These are phyloP conservation scores for Nomada flava DNA, from an alignment of 2,888 invertebrate species.

Conservation along the genomic window DNA sequence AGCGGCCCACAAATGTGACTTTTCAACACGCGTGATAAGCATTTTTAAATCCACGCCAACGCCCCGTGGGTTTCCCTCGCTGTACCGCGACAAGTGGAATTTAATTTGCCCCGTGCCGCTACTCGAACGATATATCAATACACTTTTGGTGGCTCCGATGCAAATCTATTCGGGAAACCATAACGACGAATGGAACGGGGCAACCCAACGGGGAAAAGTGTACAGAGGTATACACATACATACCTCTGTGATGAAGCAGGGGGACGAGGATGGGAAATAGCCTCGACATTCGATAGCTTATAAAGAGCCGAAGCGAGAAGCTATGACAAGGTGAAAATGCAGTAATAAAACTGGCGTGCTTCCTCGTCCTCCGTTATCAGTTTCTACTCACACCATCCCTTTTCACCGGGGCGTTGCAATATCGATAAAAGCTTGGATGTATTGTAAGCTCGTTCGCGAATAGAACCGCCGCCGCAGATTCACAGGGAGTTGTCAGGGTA, in stretches of 20 bases:
- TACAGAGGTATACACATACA: not conserved
- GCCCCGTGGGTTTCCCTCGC: slow-evolving; percentile 25
- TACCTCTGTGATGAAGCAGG: not conserved
- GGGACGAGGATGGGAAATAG: slow-evolving; percentile 33
- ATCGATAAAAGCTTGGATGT: slow-evolving; percentile 83
- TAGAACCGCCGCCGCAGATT: slow-evolving; percentile 72
- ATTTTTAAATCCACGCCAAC: slow-evolving; percentile 28
- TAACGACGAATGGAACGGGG: slow-evolving; percentile 19
- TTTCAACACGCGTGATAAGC: slow-evolving; percentile 17
- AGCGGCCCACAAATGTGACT: not conserved
- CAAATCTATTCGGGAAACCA: slow-evolving; percentile 54
- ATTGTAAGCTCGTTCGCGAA: slow-evolving; percentile 80
- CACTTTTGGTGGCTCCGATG: slow-evolving; percentile 34
- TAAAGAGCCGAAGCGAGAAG: slow-evolving; percentile 80
- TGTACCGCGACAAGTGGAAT: slow-evolving; percentile 43
- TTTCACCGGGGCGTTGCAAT: slow-evolving; percentile 69
- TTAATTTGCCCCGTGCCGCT: slow-evolving; percentile 55
- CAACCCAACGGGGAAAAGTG: slow-evolving; percentile 11
- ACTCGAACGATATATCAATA: slow-evolving; percentile 61
- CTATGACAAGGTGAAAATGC: slow-evolving; percentile 83
- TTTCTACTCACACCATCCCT: slow-evolving; percentile 39
- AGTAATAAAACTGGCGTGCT: slow-evolving; percentile 83
- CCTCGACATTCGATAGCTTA: slow-evolving; percentile 78
- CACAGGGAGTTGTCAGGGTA: slow-evolving; percentile 80
- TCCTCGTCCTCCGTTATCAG: slow-evolving; percentile 67